Conservation (phyloP, 2,797 vertebrate species). For the Pogoniulus pusillus region DNA sequence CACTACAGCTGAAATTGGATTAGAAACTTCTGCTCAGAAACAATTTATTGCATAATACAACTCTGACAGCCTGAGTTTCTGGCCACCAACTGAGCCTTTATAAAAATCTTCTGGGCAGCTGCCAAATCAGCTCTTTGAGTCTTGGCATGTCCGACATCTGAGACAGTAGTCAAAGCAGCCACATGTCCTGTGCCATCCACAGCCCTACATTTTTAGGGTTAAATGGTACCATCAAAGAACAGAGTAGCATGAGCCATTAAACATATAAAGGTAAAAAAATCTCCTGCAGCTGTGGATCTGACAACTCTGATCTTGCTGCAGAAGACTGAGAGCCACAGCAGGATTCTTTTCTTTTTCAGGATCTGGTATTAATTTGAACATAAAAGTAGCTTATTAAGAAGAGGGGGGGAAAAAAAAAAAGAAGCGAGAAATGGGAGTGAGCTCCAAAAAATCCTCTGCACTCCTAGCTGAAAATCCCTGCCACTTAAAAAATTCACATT, state of each 20-base stretch:
- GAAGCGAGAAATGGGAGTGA: background rate
- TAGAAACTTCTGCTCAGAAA: slow-evolving; percentile 76
- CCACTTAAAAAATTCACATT: slow-evolving; percentile 26
- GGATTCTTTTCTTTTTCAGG: slow-evolving; percentile 1
- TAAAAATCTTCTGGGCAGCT: slow-evolving; percentile 76
- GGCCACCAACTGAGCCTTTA: slow-evolving; percentile 77
- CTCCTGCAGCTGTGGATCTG: slow-evolving; percentile 14
- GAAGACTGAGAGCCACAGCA: slow-evolving; percentile 2
- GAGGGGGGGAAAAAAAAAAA: background rate
- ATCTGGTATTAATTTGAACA: slow-evolving; percentile 51
- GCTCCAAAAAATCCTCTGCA: background rate
- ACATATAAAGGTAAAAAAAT: slow-evolving; percentile 1
- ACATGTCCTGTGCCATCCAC: slow-evolving; percentile 57
- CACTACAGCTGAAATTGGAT: slow-evolving; percentile 73
- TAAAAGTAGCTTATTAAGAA: slow-evolving; percentile 33
- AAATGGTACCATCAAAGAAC: slow-evolving; percentile 6
- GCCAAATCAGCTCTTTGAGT: slow-evolving; percentile 75
- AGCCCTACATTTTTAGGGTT: background rate
- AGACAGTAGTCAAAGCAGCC: slow-evolving; percentile 69
- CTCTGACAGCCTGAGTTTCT: slow-evolving; percentile 73
- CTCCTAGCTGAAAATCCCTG: background rate
- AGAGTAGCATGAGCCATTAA: background rate
- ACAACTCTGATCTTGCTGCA: slow-evolving; percentile 3
- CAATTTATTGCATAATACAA: slow-evolving; percentile 74
- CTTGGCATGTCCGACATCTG: slow-evolving; percentile 68